Percentiles rank a stretch among this genome's conserved stretches.
Evolutionary conservation across 2,888 invertebrate genomes (phyloP).

Genomic region (Beris morrisii): DNA sequence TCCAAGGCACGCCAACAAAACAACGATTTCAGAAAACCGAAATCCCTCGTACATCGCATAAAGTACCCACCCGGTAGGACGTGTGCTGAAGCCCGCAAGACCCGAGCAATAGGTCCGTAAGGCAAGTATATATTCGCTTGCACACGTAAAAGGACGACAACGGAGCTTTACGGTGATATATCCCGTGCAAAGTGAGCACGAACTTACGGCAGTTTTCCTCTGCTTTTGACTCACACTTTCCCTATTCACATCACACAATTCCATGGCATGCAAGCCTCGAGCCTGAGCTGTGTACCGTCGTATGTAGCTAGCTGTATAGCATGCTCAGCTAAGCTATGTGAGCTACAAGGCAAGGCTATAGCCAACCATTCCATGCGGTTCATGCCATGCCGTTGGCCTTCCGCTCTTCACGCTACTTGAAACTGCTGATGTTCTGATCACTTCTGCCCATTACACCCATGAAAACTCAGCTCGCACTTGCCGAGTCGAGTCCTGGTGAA

Average conservation of each 20-base stretch:
- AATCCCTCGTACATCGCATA: conserved; percentile 34
- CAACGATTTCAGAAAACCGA: conserved; percentile 35
- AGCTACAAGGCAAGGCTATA: conserved; percentile 4
- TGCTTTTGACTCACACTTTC: conserved; percentile 33
- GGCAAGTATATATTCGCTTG: conserved; percentile 18
- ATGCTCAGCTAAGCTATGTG: conserved; percentile 5
- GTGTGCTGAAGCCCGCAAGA: conserved; percentile 32
- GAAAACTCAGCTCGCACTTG: conserved; percentile 21
- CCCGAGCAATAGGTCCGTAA: conserved; percentile 30
- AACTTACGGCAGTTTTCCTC: conserved; percentile 14
- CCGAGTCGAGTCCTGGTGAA: conserved; percentile 2
- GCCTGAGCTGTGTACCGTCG: conserved; percentile 32
- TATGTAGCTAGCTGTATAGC: not conserved
- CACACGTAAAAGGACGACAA: not conserved
- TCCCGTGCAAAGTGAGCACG: conserved; percentile 9
- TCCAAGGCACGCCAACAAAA: conserved; percentile 35
- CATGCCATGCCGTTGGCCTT: conserved; percentile 44
- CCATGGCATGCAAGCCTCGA: conserved; percentile 35
- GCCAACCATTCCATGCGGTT: conserved; percentile 40
- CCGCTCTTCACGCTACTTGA: conserved; percentile 42
- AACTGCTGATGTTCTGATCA: conserved; percentile 41
- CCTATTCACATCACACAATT: conserved; percentile 34
- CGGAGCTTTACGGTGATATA: conserved; percentile 2
- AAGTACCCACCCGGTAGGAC: conserved; percentile 11
- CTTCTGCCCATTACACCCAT: conserved; percentile 43